Conservation (phyloP, 2,888 invertebrate genomes). For the Pseudolycoriella hygida region DNA sequence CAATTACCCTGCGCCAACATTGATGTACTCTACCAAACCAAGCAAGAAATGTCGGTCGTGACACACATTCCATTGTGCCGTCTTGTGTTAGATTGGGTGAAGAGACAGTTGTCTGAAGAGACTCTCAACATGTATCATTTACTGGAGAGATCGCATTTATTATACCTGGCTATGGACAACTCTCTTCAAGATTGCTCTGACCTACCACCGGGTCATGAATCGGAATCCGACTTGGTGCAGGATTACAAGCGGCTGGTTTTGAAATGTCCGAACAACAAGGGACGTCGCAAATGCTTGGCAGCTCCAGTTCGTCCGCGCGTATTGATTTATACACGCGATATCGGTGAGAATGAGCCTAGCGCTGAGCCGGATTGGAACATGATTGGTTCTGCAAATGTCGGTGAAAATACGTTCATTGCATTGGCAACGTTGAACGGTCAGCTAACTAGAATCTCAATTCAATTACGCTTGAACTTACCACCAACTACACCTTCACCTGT, state of each 20-base stretch:
- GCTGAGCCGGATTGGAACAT: conserved; percentile 41
- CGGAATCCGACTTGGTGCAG: conserved; percentile 58
- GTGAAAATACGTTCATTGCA: conserved; percentile 43
- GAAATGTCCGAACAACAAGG: conserved; percentile 14
- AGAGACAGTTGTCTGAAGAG: conserved; percentile 26
- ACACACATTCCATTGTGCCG: conserved; percentile 40
- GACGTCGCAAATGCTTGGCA: conserved; percentile 28
- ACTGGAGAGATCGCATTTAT: conserved; percentile 13
- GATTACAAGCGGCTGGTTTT: conserved; percentile 47
- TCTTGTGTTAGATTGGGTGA: conserved; percentile 46
- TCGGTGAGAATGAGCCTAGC: conserved; percentile 22
- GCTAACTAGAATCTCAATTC: conserved; percentile 41
- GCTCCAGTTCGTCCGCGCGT: conserved; percentile 44
- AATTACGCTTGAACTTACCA: conserved; percentile 33
- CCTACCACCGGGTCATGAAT: conserved; percentile 37
- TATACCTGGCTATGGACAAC: conserved; percentile 41
- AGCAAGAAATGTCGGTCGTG: conserved; percentile 43
- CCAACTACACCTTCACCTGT: conserved; percentile 29
- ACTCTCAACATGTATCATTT: conserved; percentile 16
- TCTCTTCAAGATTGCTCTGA: conserved; percentile 64
- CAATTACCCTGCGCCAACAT: conserved; percentile 47
- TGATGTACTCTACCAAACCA: conserved; percentile 56
- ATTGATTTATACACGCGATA: conserved; percentile 38
- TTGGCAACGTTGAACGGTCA: conserved; percentile 43
- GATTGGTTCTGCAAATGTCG: conserved; percentile 37